phyloP scores from a whole-genome alignment of 2,888 invertebrate genomes.

The Eristalis pertinax region DNA sequence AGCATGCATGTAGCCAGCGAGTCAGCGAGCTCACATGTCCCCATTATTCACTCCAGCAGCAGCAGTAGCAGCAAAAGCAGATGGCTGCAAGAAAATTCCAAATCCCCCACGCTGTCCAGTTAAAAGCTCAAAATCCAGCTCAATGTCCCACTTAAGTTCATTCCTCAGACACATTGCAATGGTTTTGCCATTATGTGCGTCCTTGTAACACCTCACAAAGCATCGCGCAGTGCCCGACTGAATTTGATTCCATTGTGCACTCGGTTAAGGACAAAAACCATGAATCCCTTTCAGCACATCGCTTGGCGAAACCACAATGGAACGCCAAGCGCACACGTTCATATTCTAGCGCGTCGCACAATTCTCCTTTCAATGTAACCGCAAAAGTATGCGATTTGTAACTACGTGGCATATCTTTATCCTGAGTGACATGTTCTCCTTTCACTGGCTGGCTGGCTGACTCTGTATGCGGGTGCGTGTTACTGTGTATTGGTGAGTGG shows the following conservation, averaged over 20 bases:
- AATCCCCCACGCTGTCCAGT: constrained; percentile 45
- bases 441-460: background rate
- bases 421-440: constrained; percentile 60
- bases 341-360: constrained; percentile 55
- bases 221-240: constrained; percentile 43
- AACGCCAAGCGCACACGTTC: constrained; percentile 42
- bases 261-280: constrained; percentile 48
- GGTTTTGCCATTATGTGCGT: constrained; percentile 7
- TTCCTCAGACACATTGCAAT: constrained; percentile 15
- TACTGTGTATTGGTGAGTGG: background rate
- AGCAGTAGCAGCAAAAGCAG: background rate
- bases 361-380: constrained; percentile 62
- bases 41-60: background rate
- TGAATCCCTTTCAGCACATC: constrained; percentile 52
- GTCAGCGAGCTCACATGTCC: background rate
- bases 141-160: constrained; percentile 21
- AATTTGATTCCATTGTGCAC: constrained; percentile 44
- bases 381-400: constrained; percentile 70
- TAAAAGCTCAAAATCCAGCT: constrained; percentile 29
- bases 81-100: background rate
- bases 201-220: constrained; percentile 47
- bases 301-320: background rate
- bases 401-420: constrained; percentile 70
- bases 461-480: background rate
- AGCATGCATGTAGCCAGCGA: background rate